These are phyloP conservation scores for Indri indri DNA, from an alignment of 2,113 vertebrate genomes.

Conservation along the genomic window DNA sequence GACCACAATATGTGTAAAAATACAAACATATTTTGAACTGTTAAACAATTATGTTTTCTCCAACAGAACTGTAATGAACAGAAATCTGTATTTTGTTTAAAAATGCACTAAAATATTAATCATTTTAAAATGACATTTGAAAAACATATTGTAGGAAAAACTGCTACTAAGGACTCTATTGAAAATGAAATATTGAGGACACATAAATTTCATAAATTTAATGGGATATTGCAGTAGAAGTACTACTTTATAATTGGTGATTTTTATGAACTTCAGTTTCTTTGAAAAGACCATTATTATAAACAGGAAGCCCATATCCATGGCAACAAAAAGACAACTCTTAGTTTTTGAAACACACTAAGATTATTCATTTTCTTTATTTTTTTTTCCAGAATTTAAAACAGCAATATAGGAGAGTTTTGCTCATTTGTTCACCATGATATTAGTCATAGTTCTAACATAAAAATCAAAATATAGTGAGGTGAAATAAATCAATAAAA, in stretches of 20 bases:
- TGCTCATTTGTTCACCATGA: constrained; percentile 10
- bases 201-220: constrained; percentile 40
- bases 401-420: constrained; percentile 4
- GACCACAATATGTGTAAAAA: constrained; percentile 58
- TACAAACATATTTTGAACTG: constrained; percentile 64
- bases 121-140: constrained; percentile 64
- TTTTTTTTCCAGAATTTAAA: neutral
- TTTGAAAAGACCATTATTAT: constrained; percentile 50
- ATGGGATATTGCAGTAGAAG: constrained; percentile 35
- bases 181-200: constrained; percentile 48
- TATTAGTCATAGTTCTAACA: neutral
- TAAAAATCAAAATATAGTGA: constrained; percentile 32
- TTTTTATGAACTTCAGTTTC: constrained; percentile 52
- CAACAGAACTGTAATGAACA: constrained; percentile 49
- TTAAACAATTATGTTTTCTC: constrained; percentile 60
- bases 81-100: constrained; percentile 62
- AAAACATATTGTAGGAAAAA: constrained; percentile 60
- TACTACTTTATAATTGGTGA: constrained; percentile 19
- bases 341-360: constrained; percentile 50
- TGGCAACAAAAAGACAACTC: constrained; percentile 41
- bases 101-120: constrained; percentile 64
- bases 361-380: constrained; percentile 58
- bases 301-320: constrained; percentile 55
- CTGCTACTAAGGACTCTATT: constrained; percentile 45
- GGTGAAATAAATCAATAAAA: neutral